Conservation (phyloP, 2,797 vertebrate species). For the Clarias fuscus region DNA sequence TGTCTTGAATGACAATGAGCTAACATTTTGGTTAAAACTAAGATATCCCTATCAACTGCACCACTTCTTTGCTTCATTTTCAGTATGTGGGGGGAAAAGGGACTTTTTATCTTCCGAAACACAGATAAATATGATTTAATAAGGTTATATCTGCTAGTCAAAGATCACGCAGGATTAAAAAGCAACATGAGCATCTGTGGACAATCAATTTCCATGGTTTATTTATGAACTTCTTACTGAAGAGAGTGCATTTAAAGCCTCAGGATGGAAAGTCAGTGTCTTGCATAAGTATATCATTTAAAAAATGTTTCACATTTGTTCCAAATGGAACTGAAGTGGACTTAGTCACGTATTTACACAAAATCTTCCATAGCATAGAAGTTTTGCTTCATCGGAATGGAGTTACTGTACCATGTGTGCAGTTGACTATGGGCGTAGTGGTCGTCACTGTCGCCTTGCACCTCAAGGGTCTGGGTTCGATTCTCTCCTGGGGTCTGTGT, state of each 20-base stretch:
- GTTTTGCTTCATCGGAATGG: background rate
- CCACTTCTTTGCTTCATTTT: background rate
- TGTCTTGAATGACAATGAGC: constrained; percentile 15
- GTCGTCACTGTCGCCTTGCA: too few species aligned
- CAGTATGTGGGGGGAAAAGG: background rate
- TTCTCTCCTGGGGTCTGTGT: too few species aligned
- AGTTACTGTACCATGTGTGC: too few species aligned
- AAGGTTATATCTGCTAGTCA: background rate
- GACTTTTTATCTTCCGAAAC: background rate
- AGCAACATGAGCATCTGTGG: background rate
- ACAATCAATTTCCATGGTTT: constrained; percentile 4
- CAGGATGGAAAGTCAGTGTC: background rate
- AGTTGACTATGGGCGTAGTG: too few species aligned
- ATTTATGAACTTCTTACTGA: background rate
- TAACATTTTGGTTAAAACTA: background rate
- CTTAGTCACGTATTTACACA: background rate
- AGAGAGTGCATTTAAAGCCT: background rate
- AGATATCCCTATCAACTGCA: background rate
- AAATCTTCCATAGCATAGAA: background rate
- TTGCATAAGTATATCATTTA: background rate
- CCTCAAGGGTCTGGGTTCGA: too few species aligned
- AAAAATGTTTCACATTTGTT: background rate
- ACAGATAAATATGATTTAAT: constrained; percentile 3
- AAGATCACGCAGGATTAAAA: constrained; percentile 10
- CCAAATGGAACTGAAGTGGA: background rate